phyloP scores from a whole-genome alignment of 2,113 vertebrate species.

The Nymphicus hollandicus region DNA sequence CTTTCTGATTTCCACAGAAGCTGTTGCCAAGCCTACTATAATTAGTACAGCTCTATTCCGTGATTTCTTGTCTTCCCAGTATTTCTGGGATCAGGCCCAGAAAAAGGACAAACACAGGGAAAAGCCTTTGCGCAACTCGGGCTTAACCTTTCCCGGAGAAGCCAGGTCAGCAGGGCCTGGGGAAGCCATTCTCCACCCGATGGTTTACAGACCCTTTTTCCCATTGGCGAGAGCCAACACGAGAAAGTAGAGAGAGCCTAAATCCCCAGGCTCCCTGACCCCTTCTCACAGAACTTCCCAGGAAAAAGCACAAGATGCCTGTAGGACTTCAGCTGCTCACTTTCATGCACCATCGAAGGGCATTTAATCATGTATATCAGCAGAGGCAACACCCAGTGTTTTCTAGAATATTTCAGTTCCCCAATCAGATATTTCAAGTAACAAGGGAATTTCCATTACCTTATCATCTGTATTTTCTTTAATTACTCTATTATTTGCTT shows the following conservation, averaged over 20 bases:
- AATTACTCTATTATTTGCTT: neutral
- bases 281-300: neutral
- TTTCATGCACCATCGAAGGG: neutral
- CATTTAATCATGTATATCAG: neutral
- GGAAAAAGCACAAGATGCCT: neutral
- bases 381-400: neutral
- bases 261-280: neutral
- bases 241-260: neutral
- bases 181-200: rapidly evolving
- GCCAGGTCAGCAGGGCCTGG: neutral
- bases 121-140: neutral
- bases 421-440: neutral
- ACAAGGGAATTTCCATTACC: neutral
- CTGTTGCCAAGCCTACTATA: slow-evolving; percentile 23
- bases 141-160: neutral
- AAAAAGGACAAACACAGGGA: neutral
- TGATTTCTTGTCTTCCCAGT: neutral
- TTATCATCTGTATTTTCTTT: neutral
- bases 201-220: neutral
- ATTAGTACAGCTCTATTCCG: neutral
- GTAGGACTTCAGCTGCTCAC: neutral
- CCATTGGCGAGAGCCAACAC: rapidly evolving
- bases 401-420: neutral
- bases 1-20: neutral
- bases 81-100: slow-evolving; percentile 19